Base-by-base conservation (phyloP, 2,888 invertebrate genomes). In the Leptodirus hochenwartii region DNA sequence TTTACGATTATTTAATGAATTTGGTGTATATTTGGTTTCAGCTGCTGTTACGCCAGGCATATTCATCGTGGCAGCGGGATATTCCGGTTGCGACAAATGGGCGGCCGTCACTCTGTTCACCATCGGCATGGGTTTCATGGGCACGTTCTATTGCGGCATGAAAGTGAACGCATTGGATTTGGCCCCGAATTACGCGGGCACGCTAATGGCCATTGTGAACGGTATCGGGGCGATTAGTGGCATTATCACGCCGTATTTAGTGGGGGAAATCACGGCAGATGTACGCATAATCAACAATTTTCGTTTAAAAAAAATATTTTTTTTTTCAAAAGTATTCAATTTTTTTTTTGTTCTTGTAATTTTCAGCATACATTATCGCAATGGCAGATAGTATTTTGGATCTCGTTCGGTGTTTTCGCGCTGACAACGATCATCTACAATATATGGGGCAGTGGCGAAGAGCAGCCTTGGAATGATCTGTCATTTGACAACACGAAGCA, bases 331-430 rank as follows among this genome's bases (percentile, higher is more conserved):
- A n/a, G n/a, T n/a, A n/a, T n/a, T n/a, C n/a, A n/a, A n/a, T n/a
- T n/a, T 15, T 25, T 20, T 16, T 9, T 17, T 31, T 15, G 17
- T 31, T 28, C 27, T 31, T 34, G 33, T 40, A 41, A 44, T 38
- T 59, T 61, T n/a, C 53, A 70, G 71, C 64, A 70, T 26, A 61
- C 65, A 1, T 43, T 75, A 5, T 49, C 52, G 12, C 68, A 81
- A 56, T 85, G 85, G 85, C 62, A 74, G 13, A 44, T 64, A 0
- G 81, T 84, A 0, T 84, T 84, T 50, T 81, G 82, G 77, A 71
- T 84, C 17, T 70, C 80, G 23, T 62, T 79, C 5, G 69, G 47
- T 1, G 65, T 82, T 3, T 64, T 82, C 35, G 51, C 68, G 1
- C 34, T 66, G 1, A 75, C 80, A 2, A 78, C 78, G 44, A 22